Evolutionary conservation across 2,888 invertebrate genomes (phyloP).

Genomic region (Epirrita christyi): DNA sequence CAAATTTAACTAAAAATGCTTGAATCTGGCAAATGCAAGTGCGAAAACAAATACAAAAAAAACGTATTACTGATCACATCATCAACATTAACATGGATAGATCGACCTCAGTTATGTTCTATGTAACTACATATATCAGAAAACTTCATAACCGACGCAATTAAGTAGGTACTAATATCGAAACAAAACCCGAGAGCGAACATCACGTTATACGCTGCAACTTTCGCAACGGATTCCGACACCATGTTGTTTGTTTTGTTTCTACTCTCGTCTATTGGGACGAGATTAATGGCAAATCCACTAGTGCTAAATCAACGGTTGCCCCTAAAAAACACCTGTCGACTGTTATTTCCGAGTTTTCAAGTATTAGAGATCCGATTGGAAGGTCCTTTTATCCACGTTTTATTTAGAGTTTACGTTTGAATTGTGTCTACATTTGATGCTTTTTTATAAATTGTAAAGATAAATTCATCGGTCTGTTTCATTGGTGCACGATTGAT

Average conservation of each 20-base stretch:
- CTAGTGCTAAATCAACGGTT: conserved; percentile 73
- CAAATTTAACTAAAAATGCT: no score
- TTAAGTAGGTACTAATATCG: background rate
- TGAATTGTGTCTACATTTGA: background rate
- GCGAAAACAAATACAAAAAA: no score
- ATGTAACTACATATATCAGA: no score
- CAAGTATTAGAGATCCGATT: conserved; percentile 69
- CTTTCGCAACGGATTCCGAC: conserved; percentile 36
- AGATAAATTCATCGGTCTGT: no score
- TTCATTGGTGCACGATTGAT: no score
- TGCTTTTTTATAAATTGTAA: background rate
- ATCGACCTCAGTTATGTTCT: no score
- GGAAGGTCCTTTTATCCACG: conserved; percentile 50
- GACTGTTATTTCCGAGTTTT: conserved; percentile 58
- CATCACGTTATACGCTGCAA: conserved; percentile 30
- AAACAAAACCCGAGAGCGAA: conserved; percentile 3
- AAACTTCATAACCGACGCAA: no score
- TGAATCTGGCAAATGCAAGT: no score
- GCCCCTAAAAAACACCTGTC: conserved; percentile 83
- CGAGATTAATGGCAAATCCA: conserved; percentile 79
- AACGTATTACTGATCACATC: no score
- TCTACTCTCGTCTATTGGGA: conserved; percentile 73
- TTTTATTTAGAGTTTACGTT: no score
- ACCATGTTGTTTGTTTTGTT: conserved; percentile 57
- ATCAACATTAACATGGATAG: no score